These are phyloP conservation scores for Cinclus mexicanus DNA, from an alignment of 2,113 vertebrate genomes.

Conservation along the genomic window DNA sequence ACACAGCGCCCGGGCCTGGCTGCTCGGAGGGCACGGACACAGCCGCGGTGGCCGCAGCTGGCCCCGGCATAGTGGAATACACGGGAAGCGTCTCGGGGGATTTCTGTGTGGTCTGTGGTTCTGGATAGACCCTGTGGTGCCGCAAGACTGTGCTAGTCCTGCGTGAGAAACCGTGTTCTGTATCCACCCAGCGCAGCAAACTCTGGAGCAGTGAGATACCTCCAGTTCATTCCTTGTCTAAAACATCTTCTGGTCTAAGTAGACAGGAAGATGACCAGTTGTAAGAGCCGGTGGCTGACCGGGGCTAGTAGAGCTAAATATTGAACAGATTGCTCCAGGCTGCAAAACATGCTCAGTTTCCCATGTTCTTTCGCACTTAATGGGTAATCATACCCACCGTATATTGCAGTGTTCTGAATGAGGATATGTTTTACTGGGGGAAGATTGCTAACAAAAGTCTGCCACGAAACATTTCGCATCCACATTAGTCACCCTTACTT, in stretches of 20 bases:
- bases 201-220: neutral
- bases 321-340: neutral
- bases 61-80: fast-evolving
- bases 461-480: neutral
- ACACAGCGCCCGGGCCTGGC: neutral
- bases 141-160: neutral
- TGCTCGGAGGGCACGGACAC: fast-evolving
- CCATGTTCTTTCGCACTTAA: neutral
- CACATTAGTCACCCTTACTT: neutral
- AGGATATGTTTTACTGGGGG: neutral
- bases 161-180: fast-evolving
- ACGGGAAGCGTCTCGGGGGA: fast-evolving
- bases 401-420: neutral
- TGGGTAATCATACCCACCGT: neutral
- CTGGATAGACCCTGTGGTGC: neutral
- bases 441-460: neutral
- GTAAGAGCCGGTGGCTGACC: neutral
- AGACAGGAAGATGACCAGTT: too few species aligned
- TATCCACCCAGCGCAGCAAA: neutral
- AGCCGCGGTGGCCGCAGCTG: fast-evolving
- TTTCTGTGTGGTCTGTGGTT: neutral
- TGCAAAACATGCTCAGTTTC: neutral
- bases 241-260: neutral
- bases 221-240: neutral
- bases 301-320: neutral